Percentiles rank a stretch among this genome's conserved stretches.
phyloP scores from a whole-genome alignment of 2,113 vertebrate species.

The Lophura nycthemera region DNA sequence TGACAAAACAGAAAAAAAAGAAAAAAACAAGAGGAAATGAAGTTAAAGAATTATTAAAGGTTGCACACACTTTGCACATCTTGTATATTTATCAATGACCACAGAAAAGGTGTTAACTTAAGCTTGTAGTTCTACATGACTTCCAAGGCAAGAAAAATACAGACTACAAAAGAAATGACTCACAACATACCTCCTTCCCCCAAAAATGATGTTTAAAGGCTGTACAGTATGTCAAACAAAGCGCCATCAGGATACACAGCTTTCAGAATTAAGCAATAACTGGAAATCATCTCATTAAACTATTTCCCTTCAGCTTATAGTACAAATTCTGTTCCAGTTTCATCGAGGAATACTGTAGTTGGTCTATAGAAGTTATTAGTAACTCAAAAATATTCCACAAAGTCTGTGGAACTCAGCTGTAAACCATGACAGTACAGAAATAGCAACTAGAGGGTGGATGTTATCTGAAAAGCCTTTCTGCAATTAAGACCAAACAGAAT shows the following conservation, averaged over 20 bases:
- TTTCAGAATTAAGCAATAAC: background rate
- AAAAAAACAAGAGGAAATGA: background rate
- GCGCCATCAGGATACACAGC: background rate
- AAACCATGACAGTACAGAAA: background rate
- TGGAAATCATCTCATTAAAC: background rate
- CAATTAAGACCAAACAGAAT: background rate
- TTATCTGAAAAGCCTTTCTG: background rate
- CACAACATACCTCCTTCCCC: background rate
- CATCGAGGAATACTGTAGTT: background rate
- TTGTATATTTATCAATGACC: background rate
- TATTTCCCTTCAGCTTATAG: background rate
- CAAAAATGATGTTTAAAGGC: background rate
- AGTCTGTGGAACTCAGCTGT: background rate
- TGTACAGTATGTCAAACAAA: background rate
- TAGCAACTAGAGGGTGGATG: background rate
- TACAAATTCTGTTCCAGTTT: background rate
- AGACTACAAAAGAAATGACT: background rate
- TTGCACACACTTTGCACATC: background rate
- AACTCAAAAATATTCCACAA: background rate
- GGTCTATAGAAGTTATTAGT: background rate
- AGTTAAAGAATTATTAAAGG: background rate
- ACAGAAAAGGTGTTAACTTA: background rate
- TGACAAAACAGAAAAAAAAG: background rate
- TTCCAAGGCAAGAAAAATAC: background rate
- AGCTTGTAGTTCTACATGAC: background rate